Base-by-base conservation (phyloP, 1,140 invertebrate species). In the Zaprionus gabonicus region DNA sequence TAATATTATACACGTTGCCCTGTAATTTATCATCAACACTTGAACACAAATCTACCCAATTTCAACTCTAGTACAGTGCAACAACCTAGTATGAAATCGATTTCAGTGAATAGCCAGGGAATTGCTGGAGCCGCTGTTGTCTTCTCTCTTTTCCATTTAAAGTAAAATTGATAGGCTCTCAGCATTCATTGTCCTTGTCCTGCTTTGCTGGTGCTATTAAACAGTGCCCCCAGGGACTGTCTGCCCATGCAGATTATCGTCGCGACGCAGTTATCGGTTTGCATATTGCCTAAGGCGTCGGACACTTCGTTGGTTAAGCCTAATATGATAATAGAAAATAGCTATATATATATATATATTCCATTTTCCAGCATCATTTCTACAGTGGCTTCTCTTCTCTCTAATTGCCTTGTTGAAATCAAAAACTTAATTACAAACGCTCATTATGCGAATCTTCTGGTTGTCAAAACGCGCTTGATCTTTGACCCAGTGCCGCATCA, bases 71-170 rank as follows among this genome's bases (percentile, higher is more conserved):
- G 5, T 1, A 36, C 27, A 57, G 59, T 20, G 68, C 55, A 71
- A 46, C 7, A 46, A 46, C 41, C 41, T 46, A 17, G 9, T 34
- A 34, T 41, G 15, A n/a, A 41, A 88, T 88, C 78, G 83, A 88
- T 87, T 68, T 23, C 41, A 17, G 41, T 9, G 36, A 5, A 12
- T 13, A 15, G n/a, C 41, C 9, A 17, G n/a, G n/a, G 41, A 46
- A 46, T 46, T 46, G 41, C 5, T 17, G 41, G 41, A 7, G 2
- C 41, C 58, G n/a, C 44, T 55, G 46, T 25, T n/a, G 23, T 55
- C 27, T 53, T 17, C 41, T 46, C 27, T 23, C 20, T 60, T 59
- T 78, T 62, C 64, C 65, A 83, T 56, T 75, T 80, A 41, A 60
- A 73, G 36, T 58, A 6, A 15, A 62, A 46, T 64, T 64, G 17